Conservation (phyloP, 2,797 vertebrate species). For the Coluber constrictor region DNA sequence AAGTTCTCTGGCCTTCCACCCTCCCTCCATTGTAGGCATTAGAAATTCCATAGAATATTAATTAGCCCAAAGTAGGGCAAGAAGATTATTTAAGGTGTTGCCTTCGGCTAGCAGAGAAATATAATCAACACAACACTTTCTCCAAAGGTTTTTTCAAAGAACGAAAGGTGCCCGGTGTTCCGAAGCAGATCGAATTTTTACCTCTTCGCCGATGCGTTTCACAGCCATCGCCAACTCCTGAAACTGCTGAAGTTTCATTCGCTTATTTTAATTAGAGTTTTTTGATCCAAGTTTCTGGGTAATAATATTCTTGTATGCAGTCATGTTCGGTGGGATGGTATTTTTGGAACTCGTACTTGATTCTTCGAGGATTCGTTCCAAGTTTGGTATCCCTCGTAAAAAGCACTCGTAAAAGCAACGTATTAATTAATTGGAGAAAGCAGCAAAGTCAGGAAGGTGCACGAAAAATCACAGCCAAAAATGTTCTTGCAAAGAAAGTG, state of each 20-base stretch:
- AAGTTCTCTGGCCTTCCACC: background rate
- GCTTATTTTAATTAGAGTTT: slow-evolving; percentile 16
- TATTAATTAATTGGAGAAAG: slow-evolving; percentile 33
- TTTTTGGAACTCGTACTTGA: background rate
- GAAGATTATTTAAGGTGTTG: background rate
- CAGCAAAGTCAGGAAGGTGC: slow-evolving; percentile 8
- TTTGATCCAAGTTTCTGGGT: background rate
- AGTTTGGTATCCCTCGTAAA: slow-evolving; percentile 19
- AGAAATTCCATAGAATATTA: background rate
- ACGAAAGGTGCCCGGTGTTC: background rate
- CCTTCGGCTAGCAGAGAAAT: background rate
- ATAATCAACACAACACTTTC: background rate
- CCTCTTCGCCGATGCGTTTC: background rate
- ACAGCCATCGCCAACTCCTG: slow-evolving; percentile 1
- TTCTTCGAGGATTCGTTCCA: slow-evolving; percentile 30
- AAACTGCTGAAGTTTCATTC: slow-evolving; percentile 8
- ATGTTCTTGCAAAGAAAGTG: slow-evolving; percentile 1
- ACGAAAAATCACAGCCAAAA: slow-evolving; percentile 29
- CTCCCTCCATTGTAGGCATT: background rate
- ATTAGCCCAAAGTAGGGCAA: background rate
- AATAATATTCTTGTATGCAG: slow-evolving; percentile 37
- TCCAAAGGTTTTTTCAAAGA: background rate
- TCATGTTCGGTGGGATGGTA: rapidly evolving
- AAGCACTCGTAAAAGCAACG: slow-evolving; percentile 3
- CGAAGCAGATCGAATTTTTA: background rate